Base-by-base conservation (phyloP, 92 coral and sea anemone species). In the Heliopora coerulea region DNA sequence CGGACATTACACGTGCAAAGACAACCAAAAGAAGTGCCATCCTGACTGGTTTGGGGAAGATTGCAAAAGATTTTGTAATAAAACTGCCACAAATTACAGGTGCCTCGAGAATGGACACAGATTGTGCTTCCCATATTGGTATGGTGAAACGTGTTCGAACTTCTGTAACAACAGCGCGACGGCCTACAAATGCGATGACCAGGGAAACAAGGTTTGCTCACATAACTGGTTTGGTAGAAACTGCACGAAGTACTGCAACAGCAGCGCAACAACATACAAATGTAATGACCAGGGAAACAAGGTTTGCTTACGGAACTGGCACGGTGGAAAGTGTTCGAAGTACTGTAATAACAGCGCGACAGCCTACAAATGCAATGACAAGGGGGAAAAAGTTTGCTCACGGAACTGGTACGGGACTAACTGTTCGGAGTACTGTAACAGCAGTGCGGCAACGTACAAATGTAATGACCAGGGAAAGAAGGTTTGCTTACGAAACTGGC, bases 251-350 rank as follows among this genome's bases (percentile, higher is more conserved):
- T 81, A 18, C 60, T 81, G 85, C 31, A 64, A 82, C n/a, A 54
- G 12, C 1, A 3, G 11, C 49, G 33, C 62, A 25, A 46, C 40
- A n/a, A n/a, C n/a, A n/a, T 32, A 79, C 86, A 40, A 57, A 74
- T 68, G 57, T 86, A 88, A 41, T 14, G 32, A 8, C 78, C 82
- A 30, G 60, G 63, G 57, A 59, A 78, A 56, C 32, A 84, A 75
- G 32, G 12, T 86, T 1, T 88, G 97, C 34, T 57, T 83, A 33
- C 62, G 79, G 8, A 76, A 88, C 85, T 91, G 96, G 91, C 84
- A 82, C 68, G 96, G 91, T 18, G 2, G 10, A 0, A 41, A 70
- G 20, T 70, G 77, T 41, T 30, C 49, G n/a, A 31, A 23, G 32
- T 27, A 2, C 20, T 67, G 74, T 27, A 48, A 67, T 32, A 73